A percentile compares a stretch with the other conserved stretches of the same genome.
Evolutionary conservation across 2,888 invertebrate genomes (phyloP).

Genomic region (Heliconius hortense): DNA sequence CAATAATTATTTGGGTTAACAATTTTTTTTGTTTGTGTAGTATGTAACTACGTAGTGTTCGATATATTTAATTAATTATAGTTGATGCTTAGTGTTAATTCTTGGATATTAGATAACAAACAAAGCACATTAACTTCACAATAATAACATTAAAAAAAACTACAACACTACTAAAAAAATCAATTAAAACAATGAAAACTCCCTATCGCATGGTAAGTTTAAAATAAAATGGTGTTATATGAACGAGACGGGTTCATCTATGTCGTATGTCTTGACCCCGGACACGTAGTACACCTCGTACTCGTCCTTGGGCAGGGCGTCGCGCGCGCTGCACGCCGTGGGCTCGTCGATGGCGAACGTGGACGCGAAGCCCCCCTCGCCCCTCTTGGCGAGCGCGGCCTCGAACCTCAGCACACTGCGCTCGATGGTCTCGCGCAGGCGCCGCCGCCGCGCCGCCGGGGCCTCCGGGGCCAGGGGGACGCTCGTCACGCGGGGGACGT

Average conservation of each 20-base stretch:
- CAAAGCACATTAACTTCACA: not conserved
- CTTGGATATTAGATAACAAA: not conserved
- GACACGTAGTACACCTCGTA: slow-evolving; percentile 60
- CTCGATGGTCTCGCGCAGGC: slow-evolving; percentile 68
- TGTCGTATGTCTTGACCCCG: slow-evolving; percentile 80
- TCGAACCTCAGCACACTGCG: slow-evolving; percentile 75
- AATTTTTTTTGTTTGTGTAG: no score
- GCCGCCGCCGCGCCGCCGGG: slow-evolving; percentile 49
- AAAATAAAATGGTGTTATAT: slow-evolving; percentile 38
- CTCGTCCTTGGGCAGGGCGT: slow-evolving; percentile 40
- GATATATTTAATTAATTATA: not conserved
- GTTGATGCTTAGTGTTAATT: not conserved
- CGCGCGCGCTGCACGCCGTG: slow-evolving; percentile 42
- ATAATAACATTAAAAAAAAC: not conserved
- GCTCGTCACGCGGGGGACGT: slow-evolving; percentile 16
- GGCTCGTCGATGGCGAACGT: slow-evolving; percentile 81
- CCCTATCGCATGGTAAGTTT: slow-evolving; percentile 1
- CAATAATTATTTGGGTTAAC: not conserved
- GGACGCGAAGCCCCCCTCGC: slow-evolving; percentile 29
- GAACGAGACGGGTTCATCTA: slow-evolving; percentile 77
- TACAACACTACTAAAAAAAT: not conserved
- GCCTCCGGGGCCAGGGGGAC: not conserved
- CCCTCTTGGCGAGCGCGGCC: slow-evolving; percentile 54
- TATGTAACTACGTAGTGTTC: no score
- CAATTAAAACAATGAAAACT: not conserved